phyloP scores from a whole-genome alignment of 2,113 vertebrate species.

The Pachycephala philippinensis region DNA sequence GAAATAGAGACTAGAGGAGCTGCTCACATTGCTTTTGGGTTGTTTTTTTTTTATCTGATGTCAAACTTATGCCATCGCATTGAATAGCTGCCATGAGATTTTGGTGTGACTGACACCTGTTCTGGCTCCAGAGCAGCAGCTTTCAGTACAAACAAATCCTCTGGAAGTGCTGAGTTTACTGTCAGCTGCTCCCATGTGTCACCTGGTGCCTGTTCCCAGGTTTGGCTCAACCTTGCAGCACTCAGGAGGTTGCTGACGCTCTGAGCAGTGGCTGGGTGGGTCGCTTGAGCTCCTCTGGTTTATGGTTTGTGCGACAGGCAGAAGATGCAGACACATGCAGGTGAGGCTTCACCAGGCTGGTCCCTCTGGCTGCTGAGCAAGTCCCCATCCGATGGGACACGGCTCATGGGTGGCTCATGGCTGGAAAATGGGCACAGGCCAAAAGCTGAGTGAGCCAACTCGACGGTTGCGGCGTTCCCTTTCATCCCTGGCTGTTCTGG shows the following conservation, averaged over 20 bases:
- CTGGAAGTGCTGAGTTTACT: not conserved
- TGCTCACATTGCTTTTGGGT: not conserved
- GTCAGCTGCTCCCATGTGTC: conserved; percentile 3
- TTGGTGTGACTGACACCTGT: conserved; percentile 47
- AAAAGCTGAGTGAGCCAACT: not conserved
- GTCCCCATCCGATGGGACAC: not conserved
- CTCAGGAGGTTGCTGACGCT: not conserved
- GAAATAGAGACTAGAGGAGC: not conserved
- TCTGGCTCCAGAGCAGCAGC: not conserved
- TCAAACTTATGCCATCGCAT: not conserved
- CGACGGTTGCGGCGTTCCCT: accelerated
- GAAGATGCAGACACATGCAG: accelerated
- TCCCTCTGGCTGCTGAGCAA: not conserved
- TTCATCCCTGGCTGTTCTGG: not conserved
- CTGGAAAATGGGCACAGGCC: not conserved
- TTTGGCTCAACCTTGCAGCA: not conserved
- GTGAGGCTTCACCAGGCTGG: not conserved
- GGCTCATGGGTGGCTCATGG: accelerated
- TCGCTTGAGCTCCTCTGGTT: not conserved
- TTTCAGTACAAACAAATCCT: not conserved
- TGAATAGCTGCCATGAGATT: not conserved
- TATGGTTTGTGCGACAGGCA: not conserved
- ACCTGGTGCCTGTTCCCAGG: not conserved
- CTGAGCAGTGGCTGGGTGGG: not conserved
- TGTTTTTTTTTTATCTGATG: not conserved